Base-by-base conservation (phyloP, 53 echinoderm and acorn worm species). In the Stichopus horrens region DNA sequence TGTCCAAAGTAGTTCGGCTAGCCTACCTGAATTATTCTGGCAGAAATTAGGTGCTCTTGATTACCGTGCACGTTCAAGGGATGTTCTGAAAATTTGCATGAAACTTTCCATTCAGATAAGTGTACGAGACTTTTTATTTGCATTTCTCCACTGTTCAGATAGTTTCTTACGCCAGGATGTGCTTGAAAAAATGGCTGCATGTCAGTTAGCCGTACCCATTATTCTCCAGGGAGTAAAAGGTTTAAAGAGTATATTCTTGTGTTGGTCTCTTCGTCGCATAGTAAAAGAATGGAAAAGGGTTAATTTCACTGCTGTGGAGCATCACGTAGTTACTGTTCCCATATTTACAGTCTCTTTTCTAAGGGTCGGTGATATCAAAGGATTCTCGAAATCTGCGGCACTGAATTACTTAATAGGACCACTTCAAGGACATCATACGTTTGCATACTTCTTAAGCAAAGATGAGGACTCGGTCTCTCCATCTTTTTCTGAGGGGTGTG, bases 81-180 rank as follows among this genome's bases (percentile, higher is more conserved):
- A 80, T 6, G 54, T 80, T 21, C 54, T 80, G 20, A 80, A 9
- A 78, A 78, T 4, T 5, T 78, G 53, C 10, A 68, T 68, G 68
- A 52, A 53, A 5, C 16, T 21, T 21, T 53, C 78, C 53, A 52
- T 16, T 13, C 6, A 80, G 7, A n/a, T 80, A 0, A 80, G 80
- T 22, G 22, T 80, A 18, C 54, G 58, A 55, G 80, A 80, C 10
- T 80, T 80, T 22, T 18, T 80, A 57, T 80, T 80, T 22, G 58
- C 54, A 23, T 9, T 80, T 7, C n/a, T 80, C 55, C 80, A 80
- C 22, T 80, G 80, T 21, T 80, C 80, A 57, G 80, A 80, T n/a
- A 80, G 10, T 7, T 57, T 80, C 22, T 6, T 80, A 21, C 19
- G 80, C 8, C 80, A 80, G 16, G 80, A 80, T 21, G 58, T 80